A percentile compares a stretch with the other conserved stretches of the same genome.
phyloP scores from a whole-genome alignment of 2,888 invertebrate genomes.

The Pocota personata region DNA sequence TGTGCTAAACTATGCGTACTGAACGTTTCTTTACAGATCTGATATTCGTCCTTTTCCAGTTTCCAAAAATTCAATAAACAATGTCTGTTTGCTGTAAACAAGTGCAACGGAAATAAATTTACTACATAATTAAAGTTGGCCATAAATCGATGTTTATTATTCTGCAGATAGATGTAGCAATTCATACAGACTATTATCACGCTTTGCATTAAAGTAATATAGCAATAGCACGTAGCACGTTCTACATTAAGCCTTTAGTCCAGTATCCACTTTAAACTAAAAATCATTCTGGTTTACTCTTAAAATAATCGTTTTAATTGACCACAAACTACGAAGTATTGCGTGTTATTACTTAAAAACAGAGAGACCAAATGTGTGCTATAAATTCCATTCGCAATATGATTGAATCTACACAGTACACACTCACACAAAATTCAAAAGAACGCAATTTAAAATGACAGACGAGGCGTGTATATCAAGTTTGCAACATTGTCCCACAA shows the following conservation, averaged over 20 bases:
- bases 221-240: too few relatives aligned
- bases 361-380: not conserved
- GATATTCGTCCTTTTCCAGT: too few relatives aligned
- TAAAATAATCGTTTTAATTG: not conserved
- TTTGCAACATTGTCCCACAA: constrained; percentile 37
- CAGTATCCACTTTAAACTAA: not conserved
- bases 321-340: not conserved
- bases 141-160: too few relatives aligned
- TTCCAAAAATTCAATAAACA: too few relatives aligned
- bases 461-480: not conserved
- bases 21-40: too few relatives aligned
- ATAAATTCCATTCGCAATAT: not conserved
- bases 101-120: too few relatives aligned
- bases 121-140: too few relatives aligned
- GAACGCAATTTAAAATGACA: constrained; percentile 6
- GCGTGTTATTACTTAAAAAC: not conserved
- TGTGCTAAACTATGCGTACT: too few relatives aligned
- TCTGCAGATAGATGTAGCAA: too few relatives aligned
- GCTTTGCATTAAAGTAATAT: too few relatives aligned
- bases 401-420: not conserved
- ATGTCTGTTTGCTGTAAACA: too few relatives aligned
- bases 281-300: not conserved
- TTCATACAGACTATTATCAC: too few relatives aligned
- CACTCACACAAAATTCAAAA: not conserved
- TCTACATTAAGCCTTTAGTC: not conserved